Evolutionary conservation across 2,797 vertebrate genomes (phyloP), one percentile per base, ranked within the genome.

Genomic region (Amblyopsis hoosieri): DNA sequence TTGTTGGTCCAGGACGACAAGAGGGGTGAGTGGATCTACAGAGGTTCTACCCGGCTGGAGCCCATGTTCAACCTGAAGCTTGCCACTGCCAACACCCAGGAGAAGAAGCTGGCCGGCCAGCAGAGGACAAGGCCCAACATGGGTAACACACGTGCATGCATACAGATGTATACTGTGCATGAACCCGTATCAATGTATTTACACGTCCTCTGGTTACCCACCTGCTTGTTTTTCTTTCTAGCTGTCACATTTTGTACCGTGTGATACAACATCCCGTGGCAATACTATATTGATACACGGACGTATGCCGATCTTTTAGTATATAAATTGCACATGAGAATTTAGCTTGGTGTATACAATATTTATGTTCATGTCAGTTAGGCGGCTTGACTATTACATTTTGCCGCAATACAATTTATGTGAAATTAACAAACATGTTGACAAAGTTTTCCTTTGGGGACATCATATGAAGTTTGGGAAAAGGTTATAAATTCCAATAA

Each of bases 41-140:
- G 98, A 9, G 97, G 98, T 0, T 99, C 97, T 54, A 99, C 98
- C 0, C 93, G 98, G 56, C 87, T 99, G 3, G 97, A 99, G 84
- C 98, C 98, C 14, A 99, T 99, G 98, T 99, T 97, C 87, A 99
- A 97, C 88, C 93, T 99, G 91, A 99, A 98, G 89, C 92, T 97
- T 45, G 96, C 95, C 63, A 93, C 94, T 0, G 97, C 97, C 46
- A 96, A 92, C 83, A 90, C 93, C 2, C 93, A 95, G 52, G 98
- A 98, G 49, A 99, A 98, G 90, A 98, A 98, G 69, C 93, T 96
- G 53, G 94, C 94, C 0, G 97, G 96, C 0, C 95, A 95, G 58
- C 93, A 95, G 58, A 93, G 97, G 75, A 95, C 93, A 1, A 93
- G 97, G 3, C 98, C 98, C 11, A 99, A 96, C 4, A 96, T 99